Percentiles rank a stretch among this genome's conserved stretches.
These are phyloP conservation scores for Telenomus remus DNA, from an alignment of 1,140 invertebrate species.

Conservation along the genomic window DNA sequence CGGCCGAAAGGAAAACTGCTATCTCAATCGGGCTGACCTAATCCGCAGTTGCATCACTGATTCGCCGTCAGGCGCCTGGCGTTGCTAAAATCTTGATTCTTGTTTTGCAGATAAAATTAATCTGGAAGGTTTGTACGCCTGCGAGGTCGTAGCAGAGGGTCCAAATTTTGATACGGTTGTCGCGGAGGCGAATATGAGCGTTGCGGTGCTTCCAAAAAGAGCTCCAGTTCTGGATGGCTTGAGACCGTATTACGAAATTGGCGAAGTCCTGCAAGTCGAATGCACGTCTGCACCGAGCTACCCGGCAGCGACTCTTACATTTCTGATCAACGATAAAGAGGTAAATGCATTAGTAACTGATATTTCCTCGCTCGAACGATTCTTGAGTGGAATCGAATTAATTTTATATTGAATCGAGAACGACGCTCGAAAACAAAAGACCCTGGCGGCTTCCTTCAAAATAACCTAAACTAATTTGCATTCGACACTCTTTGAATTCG, in stretches of 20 bases:
- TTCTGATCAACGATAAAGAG: slow-evolving; percentile 84
- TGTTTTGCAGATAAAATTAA: slow-evolving; percentile 61
- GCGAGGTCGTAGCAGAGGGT: slow-evolving; percentile 77
- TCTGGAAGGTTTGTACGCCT: slow-evolving; percentile 77
- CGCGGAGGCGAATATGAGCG: slow-evolving; percentile 73
- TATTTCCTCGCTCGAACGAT: slow-evolving; percentile 30
- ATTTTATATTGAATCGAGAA: slow-evolving; percentile 33
- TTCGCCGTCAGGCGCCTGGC: too few species aligned
- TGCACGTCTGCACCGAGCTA: slow-evolving; percentile 85
- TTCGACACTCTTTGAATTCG: slow-evolving; percentile 15
- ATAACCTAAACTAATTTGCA: slow-evolving; percentile 44
- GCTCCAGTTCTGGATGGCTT: slow-evolving; percentile 66
- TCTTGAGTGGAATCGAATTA: slow-evolving; percentile 39
- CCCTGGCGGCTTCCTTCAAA: slow-evolving; percentile 22
- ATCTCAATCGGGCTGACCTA: too few species aligned
- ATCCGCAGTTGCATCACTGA: too few species aligned
- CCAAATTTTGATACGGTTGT: slow-evolving; percentile 76
- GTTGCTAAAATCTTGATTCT: not conserved
- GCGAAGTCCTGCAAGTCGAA: slow-evolving; percentile 83
- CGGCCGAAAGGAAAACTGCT: too few species aligned
- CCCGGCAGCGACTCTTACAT: slow-evolving; percentile 82
- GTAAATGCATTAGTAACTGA: slow-evolving; percentile 74
- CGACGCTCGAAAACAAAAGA: slow-evolving; percentile 21
- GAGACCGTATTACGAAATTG: slow-evolving; percentile 79
- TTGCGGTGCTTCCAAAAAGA: slow-evolving; percentile 71